Evolutionary conservation across 2,888 invertebrate species (phyloP).

Genomic region (Tachina fera): DNA sequence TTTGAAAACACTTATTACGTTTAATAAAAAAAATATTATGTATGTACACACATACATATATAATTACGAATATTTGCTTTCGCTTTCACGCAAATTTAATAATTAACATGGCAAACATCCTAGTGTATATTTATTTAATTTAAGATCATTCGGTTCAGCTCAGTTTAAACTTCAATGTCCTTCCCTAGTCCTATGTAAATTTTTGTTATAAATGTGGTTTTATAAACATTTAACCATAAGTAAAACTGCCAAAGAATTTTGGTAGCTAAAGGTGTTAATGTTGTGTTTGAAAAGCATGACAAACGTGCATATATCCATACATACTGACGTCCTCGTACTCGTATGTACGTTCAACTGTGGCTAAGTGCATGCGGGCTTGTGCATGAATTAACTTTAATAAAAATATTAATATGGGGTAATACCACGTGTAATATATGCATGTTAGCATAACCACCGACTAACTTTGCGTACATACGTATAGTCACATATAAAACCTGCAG

Average conservation of each 20-base stretch:
- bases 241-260: conserved; percentile 44
- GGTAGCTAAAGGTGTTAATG: conserved; percentile 47
- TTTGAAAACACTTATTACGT: no score
- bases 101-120: no score
- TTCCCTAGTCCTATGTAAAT: not conserved
- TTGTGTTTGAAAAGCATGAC: conserved; percentile 37
- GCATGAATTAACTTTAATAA: conserved; percentile 15
- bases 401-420: conserved; percentile 1
- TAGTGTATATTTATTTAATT: no score
- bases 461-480: not conserved
- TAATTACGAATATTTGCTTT: no score
- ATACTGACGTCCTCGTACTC: no score
- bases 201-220: conserved; percentile 29
- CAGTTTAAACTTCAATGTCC: not conserved
- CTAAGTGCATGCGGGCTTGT: not conserved
- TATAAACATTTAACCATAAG: conserved; percentile 42
- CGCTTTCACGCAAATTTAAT: no score
- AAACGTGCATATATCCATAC: not conserved
- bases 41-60: no score
- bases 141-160: not conserved
- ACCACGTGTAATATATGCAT: conserved; percentile 1
- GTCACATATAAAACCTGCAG: no score
- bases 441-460: not conserved
- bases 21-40: no score
- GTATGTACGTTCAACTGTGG: not conserved